Conservation (phyloP, 2,113 vertebrate species). For the Podocnemis expansa region DNA sequence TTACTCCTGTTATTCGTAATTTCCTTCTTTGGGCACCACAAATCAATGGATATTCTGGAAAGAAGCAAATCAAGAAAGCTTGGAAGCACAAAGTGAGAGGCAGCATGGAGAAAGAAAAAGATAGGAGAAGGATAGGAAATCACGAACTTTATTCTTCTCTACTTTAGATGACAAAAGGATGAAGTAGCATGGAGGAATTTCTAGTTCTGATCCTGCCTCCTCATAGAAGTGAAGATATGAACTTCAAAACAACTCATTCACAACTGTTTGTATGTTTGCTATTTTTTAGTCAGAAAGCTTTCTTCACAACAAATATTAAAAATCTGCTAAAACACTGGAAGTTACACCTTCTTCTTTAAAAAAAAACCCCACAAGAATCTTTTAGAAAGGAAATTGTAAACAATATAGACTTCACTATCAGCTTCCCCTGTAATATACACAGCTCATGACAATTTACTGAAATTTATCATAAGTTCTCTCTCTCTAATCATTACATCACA, state of each 20-base stretch:
- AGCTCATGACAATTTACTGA: not conserved
- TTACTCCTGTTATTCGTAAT: not conserved
- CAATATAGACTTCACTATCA: not conserved
- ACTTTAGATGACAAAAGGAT: not conserved
- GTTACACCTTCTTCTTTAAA: not conserved
- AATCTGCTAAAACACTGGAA: not conserved
- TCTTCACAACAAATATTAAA: not conserved
- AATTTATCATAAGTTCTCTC: not conserved
- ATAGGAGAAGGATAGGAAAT: not conserved
- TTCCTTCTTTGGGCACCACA: not conserved
- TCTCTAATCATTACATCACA: not conserved
- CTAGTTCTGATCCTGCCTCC: not conserved
- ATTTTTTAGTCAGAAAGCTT: not conserved
- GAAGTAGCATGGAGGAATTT: not conserved
- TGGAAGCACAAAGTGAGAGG: not conserved
- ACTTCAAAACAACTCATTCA: not conserved
- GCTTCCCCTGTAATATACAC: not conserved
- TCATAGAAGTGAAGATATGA: not conserved
- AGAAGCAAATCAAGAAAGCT: not conserved
- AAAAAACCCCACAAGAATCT: not conserved
- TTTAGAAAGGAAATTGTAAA: not conserved
- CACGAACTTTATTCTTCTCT: not conserved
- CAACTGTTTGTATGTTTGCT: not conserved
- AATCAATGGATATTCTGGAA: not conserved
- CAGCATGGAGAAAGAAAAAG: not conserved